Base-by-base conservation (phyloP, 2,113 vertebrate species). In the Pseudopodoces humilis region DNA sequence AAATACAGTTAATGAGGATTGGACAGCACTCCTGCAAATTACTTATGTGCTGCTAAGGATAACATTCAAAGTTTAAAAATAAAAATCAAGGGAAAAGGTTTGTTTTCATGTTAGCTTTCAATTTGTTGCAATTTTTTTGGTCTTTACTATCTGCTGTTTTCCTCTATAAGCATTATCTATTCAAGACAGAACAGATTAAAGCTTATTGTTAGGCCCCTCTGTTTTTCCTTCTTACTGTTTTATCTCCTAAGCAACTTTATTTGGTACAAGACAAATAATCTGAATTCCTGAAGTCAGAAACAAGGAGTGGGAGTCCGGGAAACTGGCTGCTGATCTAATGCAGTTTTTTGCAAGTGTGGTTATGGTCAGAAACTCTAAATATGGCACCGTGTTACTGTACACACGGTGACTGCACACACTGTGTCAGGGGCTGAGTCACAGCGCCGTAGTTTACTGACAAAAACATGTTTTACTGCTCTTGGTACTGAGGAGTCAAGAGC, bases 311-410 rank as follows among this genome's bases (percentile, higher is more conserved):
- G 95, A 93, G 89, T 95, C 80, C 90, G 88, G 93, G 95, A 97
- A 97, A 94, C 83, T 65, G 88, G 43, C 91, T 96, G 96, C 95
- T 96, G 95, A 97, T 96, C 95, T 95, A 97, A 93, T 90, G 87
- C 76, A 96, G 67, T 95, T 96, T 95, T 97, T 88, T 97, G 86
- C 71, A 70, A 96, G 86, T 88, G 92, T 94, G 92, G 94, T 92
- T 97, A 96, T 94, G 96, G 96, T 96, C 95, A 97, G 90, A 93
- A 88, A 59, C 56, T 86, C 95, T 97, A 97, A 97, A 96, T 96
- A 97, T 41, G 90, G 96, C 91, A 82, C 93, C 9, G 2, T 88
- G 88, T 96, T 95, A 97, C 96, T 96, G 96, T 96, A 95, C 90
- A 64, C 95, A 75, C 44, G 2, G 81, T 83, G 80, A 96, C 91